Conservation (phyloP, 92 coral and sea anemone genomes). For the Diadumene lineata region DNA sequence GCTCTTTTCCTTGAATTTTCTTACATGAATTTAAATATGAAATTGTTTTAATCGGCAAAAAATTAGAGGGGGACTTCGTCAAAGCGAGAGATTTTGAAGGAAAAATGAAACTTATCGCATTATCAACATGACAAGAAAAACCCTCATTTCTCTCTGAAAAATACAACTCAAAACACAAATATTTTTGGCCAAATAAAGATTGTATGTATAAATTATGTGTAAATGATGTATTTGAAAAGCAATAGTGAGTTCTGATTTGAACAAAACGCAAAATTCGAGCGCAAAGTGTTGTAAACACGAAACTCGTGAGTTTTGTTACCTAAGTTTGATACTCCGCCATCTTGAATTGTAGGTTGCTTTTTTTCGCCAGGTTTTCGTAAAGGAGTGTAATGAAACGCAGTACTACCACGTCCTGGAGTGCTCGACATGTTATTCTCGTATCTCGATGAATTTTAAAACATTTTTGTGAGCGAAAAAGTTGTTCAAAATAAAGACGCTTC, state of each 20-base stretch:
- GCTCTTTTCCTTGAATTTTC: no score
- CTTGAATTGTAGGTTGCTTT: constrained; percentile 20
- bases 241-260: background rate
- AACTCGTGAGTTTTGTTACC: constrained; percentile 1
- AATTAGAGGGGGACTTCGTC: no score
- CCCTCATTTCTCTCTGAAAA: no score
- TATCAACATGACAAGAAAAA: no score
- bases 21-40: no score
- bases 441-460: constrained; percentile 2
- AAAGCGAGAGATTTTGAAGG: no score
- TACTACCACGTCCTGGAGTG: constrained; percentile 22
- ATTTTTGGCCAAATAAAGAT: no score
- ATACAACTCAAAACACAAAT: no score
- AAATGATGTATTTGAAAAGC: no score
- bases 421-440: constrained; percentile 3
- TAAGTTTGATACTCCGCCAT: constrained; percentile 26
- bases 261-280: background rate
- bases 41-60: no score
- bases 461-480: constrained; percentile 8
- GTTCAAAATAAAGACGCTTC: constrained; percentile 16
- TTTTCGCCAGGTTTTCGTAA: constrained; percentile 42
- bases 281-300: background rate
- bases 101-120: no score
- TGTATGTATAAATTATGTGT: background rate
- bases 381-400: constrained; percentile 26